Evolutionary conservation across 2,797 vertebrate genomes (phyloP).

Genomic region (Vultur gryphus): DNA sequence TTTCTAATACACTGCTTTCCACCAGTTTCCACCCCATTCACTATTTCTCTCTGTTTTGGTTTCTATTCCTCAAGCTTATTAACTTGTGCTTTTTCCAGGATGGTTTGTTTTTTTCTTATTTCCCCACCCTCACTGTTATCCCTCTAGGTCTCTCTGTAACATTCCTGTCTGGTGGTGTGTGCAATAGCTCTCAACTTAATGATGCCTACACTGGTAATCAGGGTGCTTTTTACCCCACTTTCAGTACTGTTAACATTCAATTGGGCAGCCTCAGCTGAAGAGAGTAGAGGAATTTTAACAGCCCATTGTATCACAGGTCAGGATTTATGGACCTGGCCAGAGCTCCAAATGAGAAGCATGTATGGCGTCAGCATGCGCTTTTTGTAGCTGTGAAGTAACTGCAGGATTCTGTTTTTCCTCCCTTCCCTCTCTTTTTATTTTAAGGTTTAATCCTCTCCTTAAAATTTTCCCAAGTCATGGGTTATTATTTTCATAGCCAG

Average conservation of each 20-base stretch:
- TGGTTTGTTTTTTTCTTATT: neutral
- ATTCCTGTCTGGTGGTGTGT: neutral
- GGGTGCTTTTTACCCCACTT: neutral
- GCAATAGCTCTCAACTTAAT: neutral
- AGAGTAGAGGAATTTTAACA: neutral
- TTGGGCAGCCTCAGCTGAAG: neutral
- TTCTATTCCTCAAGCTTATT: neutral
- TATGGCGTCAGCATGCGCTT: neutral
- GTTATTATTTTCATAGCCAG: slow-evolving; percentile 10
- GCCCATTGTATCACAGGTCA: neutral
- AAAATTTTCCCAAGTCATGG: neutral
- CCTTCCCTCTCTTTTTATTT: neutral
- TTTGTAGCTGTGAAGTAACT: neutral
- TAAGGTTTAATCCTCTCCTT: neutral
- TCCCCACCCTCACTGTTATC: neutral
- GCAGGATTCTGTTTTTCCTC: neutral
- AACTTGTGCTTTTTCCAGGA: neutral
- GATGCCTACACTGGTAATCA: neutral
- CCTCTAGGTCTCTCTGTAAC: neutral
- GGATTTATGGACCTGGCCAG: neutral
- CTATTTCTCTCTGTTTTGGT: neutral
- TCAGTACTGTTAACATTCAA: neutral
- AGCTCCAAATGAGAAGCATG: neutral
- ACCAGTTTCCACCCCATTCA: neutral
- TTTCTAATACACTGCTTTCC: neutral